Conservation (phyloP, 2,888 invertebrate species). For the Drosophila barbarae region DNA sequence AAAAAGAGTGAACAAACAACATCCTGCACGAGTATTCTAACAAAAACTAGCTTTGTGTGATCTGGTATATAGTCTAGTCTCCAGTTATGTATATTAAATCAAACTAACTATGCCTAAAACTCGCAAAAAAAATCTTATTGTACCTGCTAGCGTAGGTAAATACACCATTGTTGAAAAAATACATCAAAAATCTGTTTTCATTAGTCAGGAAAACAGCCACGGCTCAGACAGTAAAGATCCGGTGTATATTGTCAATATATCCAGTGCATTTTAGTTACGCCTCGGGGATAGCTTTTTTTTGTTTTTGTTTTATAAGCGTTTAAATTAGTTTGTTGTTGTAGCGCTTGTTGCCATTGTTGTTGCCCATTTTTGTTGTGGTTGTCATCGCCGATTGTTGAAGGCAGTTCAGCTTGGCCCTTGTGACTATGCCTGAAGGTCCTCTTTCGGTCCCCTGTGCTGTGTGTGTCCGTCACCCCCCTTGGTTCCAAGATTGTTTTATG, state of each 20-base stretch:
- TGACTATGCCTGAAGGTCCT: constrained; percentile 20
- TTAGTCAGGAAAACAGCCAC: constrained; percentile 1
- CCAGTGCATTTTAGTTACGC: constrained; percentile 5
- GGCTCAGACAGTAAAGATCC: not conserved
- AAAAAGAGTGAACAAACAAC: not conserved
- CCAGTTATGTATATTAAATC: not conserved
- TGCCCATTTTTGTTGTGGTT: constrained; percentile 17
- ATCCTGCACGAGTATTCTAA: not conserved
- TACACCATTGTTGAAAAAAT: not conserved
- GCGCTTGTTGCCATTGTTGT: constrained; percentile 27
- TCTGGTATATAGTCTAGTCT: not conserved
- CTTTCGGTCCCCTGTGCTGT: not conserved
- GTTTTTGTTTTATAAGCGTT: constrained; percentile 57
- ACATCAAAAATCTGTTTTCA: not conserved
- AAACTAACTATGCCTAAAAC: not conserved
- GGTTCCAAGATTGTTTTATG: constrained; percentile 63
- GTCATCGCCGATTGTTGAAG: constrained; percentile 7
- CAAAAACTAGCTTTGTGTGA: not conserved
- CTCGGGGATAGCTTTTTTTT: not conserved
- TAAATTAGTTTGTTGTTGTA: constrained; percentile 55
- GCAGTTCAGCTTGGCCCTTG: constrained; percentile 1
- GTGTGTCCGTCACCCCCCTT: constrained; percentile 50
- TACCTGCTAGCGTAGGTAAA: not conserved
- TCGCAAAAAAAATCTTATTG: not conserved
- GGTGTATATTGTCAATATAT: not conserved